A percentile compares a stretch with the other conserved stretches of the same genome.
phyloP scores from a whole-genome alignment of 2,888 invertebrate species.

The Caenorhabditis sp. region DNA sequence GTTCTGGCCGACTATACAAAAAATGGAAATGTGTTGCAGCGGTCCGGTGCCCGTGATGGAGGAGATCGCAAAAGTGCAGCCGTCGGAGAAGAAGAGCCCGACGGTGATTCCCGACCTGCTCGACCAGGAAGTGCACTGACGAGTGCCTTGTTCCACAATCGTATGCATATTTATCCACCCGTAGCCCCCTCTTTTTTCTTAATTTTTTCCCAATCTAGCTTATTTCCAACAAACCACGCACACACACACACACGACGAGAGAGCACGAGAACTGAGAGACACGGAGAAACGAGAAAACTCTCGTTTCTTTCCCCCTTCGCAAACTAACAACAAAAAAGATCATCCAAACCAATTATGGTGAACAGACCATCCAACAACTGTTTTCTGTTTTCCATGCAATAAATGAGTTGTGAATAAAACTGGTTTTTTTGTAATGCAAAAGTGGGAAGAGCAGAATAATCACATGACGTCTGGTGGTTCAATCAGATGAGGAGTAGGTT shows the following conservation, averaged over 20 bases:
- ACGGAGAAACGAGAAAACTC: slow-evolving; percentile 15
- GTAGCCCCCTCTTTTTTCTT: not conserved
- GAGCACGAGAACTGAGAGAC: slow-evolving; percentile 48
- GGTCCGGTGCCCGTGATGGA: slow-evolving; percentile 78
- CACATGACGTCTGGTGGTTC: not conserved
- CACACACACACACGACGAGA: slow-evolving; percentile 40
- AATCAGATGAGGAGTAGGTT: not conserved
- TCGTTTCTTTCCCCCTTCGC: slow-evolving; percentile 4
- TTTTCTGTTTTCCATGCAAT: slow-evolving; percentile 8
- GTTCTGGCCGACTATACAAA: too few species aligned
- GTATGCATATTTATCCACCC: slow-evolving; percentile 2
- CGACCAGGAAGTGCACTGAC: slow-evolving; percentile 53
- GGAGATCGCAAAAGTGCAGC: slow-evolving; percentile 77
- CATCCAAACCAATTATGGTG: slow-evolving; percentile 25
- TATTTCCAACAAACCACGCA: slow-evolving; percentile 11
- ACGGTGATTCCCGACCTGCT: slow-evolving; percentile 33
- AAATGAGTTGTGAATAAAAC: slow-evolving; percentile 38
- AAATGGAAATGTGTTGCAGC: slow-evolving; percentile 61
- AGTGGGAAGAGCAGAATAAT: not conserved
- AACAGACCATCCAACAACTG: slow-evolving; percentile 8
- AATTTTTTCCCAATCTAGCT: slow-evolving; percentile 17
- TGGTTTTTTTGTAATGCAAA: not conserved
- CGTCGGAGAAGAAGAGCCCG: slow-evolving; percentile 57
- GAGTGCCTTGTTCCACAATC: slow-evolving; percentile 11
- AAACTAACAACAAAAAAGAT: not conserved